Evolutionary conservation across 2,113 vertebrate genomes (phyloP).

Genomic region (Pterocles gutturalis): DNA sequence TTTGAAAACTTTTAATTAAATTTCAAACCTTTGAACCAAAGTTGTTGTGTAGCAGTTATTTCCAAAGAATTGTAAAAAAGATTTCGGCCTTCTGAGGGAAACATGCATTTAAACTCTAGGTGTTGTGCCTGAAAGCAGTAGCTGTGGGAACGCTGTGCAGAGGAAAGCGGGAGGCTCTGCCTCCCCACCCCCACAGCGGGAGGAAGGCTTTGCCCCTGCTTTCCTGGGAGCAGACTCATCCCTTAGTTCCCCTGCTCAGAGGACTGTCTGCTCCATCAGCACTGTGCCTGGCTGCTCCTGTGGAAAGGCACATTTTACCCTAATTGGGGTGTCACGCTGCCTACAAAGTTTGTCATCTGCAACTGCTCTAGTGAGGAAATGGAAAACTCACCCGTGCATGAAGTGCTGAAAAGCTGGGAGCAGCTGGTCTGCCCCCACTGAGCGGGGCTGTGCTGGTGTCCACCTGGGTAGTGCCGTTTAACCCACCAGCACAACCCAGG

Average conservation of each 20-base stretch:
- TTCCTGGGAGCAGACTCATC: not conserved
- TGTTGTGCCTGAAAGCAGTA: conserved; percentile 53
- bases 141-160: not conserved
- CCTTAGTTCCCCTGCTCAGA: not conserved
- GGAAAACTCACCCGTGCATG: accelerated
- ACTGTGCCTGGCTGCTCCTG: conserved; percentile 54
- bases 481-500: too few relatives aligned
- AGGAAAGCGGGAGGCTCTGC: accelerated
- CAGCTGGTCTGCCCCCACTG: accelerated
- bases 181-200: accelerated
- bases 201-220: not conserved
- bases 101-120: conserved; percentile 57
- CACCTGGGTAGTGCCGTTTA: not conserved
- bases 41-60: not conserved
- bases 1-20: conserved; percentile 77
- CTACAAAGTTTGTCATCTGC: conserved; percentile 1
- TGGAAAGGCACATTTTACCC: conserved; percentile 78
- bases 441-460: accelerated
- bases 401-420: not conserved
- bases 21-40: conserved; percentile 68
- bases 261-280: conserved; percentile 35
- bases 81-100: conserved; percentile 48
- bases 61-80: not conserved
- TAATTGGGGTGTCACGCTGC: not conserved
- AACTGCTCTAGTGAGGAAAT: not conserved